Percentiles rank a stretch among this genome's conserved stretches.
Evolutionary conservation across 2,113 vertebrate species (phyloP).

Genomic region (Vombatus ursinus): DNA sequence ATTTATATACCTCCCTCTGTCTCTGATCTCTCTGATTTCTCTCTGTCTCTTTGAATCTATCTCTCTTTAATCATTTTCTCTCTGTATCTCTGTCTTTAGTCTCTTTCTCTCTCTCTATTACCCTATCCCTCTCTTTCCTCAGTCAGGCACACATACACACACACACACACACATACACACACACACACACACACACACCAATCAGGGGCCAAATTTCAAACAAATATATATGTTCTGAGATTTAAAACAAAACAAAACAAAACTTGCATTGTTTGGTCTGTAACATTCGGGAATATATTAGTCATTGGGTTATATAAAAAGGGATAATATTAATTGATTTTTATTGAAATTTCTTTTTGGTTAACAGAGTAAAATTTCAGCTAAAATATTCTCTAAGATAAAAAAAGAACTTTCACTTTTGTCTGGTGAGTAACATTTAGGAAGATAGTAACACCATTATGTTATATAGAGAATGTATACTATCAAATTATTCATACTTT

Average conservation of each 20-base stretch:
- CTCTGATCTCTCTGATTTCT: neutral
- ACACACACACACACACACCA: neutral
- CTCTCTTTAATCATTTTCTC: no score
- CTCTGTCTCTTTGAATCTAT: no score
- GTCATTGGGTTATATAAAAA: neutral
- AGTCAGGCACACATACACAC: no score
- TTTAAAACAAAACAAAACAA: no score
- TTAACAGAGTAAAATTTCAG: neutral
- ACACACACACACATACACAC: no score
- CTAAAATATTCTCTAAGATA: slow-evolving; percentile 58
- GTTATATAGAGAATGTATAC: neutral
- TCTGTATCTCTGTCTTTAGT: no score
- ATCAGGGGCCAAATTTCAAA: slow-evolving; percentile 50
- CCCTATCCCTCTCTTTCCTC: neutral
- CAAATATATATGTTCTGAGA: neutral
- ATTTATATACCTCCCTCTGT: neutral
- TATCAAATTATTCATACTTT: neutral
- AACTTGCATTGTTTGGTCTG: neutral
- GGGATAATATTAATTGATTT: neutral
- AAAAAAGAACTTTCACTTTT: slow-evolving; percentile 18
- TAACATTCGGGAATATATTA: neutral
- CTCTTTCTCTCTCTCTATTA: neutral
- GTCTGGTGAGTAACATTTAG: slow-evolving; percentile 47
- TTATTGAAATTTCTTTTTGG: neutral
- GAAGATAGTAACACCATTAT: neutral